Evolutionary conservation across 2,113 vertebrate species (phyloP), one percentile per base, ranked within the genome.

Genomic region (Chaetura pelagica): DNA sequence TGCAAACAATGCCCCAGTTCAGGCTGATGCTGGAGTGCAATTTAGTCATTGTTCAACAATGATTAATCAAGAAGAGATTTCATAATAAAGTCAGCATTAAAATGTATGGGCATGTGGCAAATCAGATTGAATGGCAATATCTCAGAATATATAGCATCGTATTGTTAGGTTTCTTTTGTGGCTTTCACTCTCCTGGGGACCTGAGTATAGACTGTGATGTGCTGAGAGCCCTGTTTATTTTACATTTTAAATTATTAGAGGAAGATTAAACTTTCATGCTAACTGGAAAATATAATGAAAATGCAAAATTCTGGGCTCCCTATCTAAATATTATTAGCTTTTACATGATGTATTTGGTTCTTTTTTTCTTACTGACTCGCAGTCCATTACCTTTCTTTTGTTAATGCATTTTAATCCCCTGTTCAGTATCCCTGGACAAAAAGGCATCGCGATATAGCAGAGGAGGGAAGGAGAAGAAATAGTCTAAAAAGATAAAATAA

Each of bases 321-420:
- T 94, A 80, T 93, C 91, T 91, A 93, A 96, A 96, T 94, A 94
- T 96, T 97, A 93, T 97, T 97, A 95, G 82, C 91, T 95, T 93
- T 91, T 94, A 90, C 84, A 75, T 95, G 93, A 90, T 92, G 48
- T 68, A 78, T 95, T 94, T 96, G 35, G 21, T 86, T 93, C 87
- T 91, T 94, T 95, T 95, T 71, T 95, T 95, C 91, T 83, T 96
- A 93, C 93, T 95, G 94, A 97, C 87, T 96, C 95, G 96, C 72
- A 94, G 87, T 92, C 87, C 89, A 61, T 79, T 95, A 94, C 96
- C 87, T 94, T 93, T 85, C 67, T 86, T 94, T 87, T 90, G 72
- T 91, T 90, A 94, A 86, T 3, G 9, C 18, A 26, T 95, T 96
- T 96, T 93, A 95, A 94, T 95, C 83, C 89, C 40, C 75, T 96